Evolutionary conservation across 1,140 invertebrate genomes (phyloP), one percentile per base, ranked within the genome.

Genomic region (Heliconius hermathena): DNA sequence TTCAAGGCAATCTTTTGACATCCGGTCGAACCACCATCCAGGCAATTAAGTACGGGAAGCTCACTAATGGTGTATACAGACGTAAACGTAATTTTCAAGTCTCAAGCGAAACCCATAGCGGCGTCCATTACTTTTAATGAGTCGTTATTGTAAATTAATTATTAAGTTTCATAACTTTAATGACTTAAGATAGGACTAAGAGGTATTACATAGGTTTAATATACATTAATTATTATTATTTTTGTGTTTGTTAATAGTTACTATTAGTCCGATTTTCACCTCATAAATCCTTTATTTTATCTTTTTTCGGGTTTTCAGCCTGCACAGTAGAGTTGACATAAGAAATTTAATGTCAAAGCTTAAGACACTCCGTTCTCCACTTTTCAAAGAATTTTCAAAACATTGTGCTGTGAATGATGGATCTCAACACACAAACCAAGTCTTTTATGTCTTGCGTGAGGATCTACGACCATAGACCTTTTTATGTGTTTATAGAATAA

Each of bases 1-100:
- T 92, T 88, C 82, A 88, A 87, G 80, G 88, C 90, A 93, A 93
- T 93, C 91, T 93, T 93, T 92, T 86, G 89, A 88, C 87, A 88
- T 93, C 91, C 91, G 90, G 89, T 83, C 84, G 84, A 85, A 83
- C 85, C 87, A 86, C 87, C 82, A 89, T 86, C 84, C 82, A 83
- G 85, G 90, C 91, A 93, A 93, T 93, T 93, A 92, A 86, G 82
- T 83, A 79, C 87, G 86, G 91, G 91, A 93, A 91, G 84, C 80
- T 78, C 78, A 71, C 87, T 90, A 90, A 92, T 91, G 88, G 89
- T 82, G 80, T 90, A 87, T 84, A 91, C 84, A 88, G 85, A 86
- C 78, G 83, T 82, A 79, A 76, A 83, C 80, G 82, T 88, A 79
- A 87, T 88, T 88, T 85, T 85, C 81, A 82, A 87, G 79, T 89